Percentiles rank a stretch among this genome's conserved stretches.
Conservation (phyloP, 2,888 invertebrate genomes). For the Plemyria rubiginata region DNA sequence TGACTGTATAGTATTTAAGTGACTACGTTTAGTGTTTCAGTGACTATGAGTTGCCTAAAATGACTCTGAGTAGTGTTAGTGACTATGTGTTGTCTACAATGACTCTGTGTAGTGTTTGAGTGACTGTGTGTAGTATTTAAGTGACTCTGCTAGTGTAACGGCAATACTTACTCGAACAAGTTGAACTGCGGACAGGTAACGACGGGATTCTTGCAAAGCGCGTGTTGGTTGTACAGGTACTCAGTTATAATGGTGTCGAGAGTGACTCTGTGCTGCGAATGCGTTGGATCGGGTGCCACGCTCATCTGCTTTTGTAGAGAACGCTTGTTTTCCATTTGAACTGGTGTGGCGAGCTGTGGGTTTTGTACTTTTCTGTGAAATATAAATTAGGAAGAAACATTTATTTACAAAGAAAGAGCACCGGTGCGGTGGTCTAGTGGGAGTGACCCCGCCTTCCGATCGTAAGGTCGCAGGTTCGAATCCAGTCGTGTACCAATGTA, state of each 20-base stretch:
- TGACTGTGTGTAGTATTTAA: neutral
- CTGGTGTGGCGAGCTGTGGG: slow-evolving; percentile 32
- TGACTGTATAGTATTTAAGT: neutral
- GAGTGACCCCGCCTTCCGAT: too few species aligned
- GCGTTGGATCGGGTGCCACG: slow-evolving; percentile 62
- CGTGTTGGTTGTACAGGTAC: slow-evolving; percentile 98
- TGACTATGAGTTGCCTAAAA: neutral
- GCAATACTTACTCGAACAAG: slow-evolving; percentile 90
- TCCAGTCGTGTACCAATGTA: too few species aligned
- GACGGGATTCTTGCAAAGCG: slow-evolving; percentile 98
- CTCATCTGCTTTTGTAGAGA: slow-evolving; percentile 82
- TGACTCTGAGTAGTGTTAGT: neutral
- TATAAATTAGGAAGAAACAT: neutral
- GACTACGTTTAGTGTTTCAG: neutral
- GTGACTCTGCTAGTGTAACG: neutral
- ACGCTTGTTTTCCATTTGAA: slow-evolving; percentile 61
- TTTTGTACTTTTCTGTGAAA: slow-evolving; percentile 64
- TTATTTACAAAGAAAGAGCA: too few species aligned
- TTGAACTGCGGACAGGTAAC: slow-evolving; percentile 98
- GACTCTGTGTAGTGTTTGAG: neutral
- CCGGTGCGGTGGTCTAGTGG: too few species aligned
- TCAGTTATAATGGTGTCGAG: slow-evolving; percentile 97
- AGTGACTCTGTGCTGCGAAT: slow-evolving; percentile 82
- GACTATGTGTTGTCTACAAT: too few species aligned
- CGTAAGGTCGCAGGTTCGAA: too few species aligned